These are phyloP conservation scores for Drosophila diplacantha DNA, from an alignment of 2,888 invertebrate species.

Conservation along the genomic window DNA sequence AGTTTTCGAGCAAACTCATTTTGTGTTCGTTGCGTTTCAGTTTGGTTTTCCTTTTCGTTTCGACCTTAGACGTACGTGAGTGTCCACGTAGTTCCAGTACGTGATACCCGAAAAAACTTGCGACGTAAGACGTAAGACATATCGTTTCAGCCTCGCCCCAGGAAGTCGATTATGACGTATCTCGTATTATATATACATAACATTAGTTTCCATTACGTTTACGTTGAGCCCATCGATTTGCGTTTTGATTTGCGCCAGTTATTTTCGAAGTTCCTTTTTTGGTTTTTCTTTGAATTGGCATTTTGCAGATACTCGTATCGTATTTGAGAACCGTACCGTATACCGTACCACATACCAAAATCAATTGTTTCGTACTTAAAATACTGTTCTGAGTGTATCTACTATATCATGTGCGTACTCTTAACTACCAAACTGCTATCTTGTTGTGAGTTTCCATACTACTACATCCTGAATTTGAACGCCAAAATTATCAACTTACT, in stretches of 20 bases:
- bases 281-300: constrained; percentile 56
- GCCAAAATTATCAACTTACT: constrained; percentile 64
- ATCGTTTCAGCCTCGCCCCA: constrained; percentile 18
- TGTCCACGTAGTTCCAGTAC: constrained; percentile 46
- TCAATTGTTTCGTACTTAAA: constrained; percentile 61
- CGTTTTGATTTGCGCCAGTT: constrained; percentile 36
- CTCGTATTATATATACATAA: constrained; percentile 15
- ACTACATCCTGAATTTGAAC: constrained; percentile 58
- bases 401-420: constrained; percentile 65
- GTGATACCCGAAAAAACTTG: constrained; percentile 17
- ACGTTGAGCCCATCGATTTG: constrained; percentile 49
- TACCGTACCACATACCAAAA: constrained; percentile 48
- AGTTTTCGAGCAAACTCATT: constrained; percentile 51
- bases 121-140: constrained; percentile 31
- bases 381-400: constrained; percentile 62
- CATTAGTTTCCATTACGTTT: constrained; percentile 38
- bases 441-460: constrained; percentile 64
- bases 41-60: constrained; percentile 31
- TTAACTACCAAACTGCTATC: constrained; percentile 57
- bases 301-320: constrained; percentile 56
- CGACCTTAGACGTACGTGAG: constrained; percentile 28
- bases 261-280: constrained; percentile 22
- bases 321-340: constrained; percentile 54
- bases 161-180: constrained; percentile 27
- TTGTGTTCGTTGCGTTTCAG: constrained; percentile 41